Conservation (phyloP, 1,140 invertebrate species). For the Penaeus vannamei region DNA sequence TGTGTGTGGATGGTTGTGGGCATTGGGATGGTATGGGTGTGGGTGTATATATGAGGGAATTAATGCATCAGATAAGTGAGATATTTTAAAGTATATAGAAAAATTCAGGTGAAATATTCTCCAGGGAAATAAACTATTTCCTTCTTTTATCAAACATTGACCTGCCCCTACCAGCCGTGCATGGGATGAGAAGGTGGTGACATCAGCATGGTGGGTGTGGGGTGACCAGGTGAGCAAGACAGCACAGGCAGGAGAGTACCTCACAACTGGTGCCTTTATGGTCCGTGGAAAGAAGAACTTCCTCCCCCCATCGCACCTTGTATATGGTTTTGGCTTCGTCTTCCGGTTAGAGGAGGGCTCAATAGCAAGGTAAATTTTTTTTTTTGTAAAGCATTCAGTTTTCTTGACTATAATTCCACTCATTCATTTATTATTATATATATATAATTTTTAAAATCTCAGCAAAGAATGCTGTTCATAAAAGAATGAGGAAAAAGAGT, state of each 20-base stretch:
- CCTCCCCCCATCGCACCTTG: constrained; percentile 89
- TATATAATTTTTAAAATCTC: too few species aligned
- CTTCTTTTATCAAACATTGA: not conserved
- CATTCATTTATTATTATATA: too few species aligned
- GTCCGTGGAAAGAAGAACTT: constrained; percentile 99
- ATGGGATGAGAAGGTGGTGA: constrained; percentile 74
- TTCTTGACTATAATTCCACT: not conserved
- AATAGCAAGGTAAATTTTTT: constrained; percentile 68
- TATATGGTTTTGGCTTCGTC: constrained; percentile 94
- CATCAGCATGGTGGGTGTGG: constrained; percentile 97
- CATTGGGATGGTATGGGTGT: not conserved
- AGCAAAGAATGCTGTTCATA: too few species aligned
- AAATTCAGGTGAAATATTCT: too few species aligned
- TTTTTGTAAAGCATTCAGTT: not conserved
- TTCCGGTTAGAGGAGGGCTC: constrained; percentile 84
- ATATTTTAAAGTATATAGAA: too few species aligned
- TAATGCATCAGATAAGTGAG: too few species aligned
- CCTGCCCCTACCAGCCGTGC: constrained; percentile 61
- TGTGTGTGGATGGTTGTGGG: not conserved
- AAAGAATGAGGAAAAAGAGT: too few species aligned
- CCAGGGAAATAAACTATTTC: too few species aligned
- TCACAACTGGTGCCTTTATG: constrained; percentile 98
- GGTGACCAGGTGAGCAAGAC: constrained; percentile 98
- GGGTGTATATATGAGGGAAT: too few species aligned
- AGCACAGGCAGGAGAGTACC: constrained; percentile 96